Evolutionary conservation across 2,113 vertebrate genomes (phyloP).

Genomic region (Cyprinodon brontotheroides): DNA sequence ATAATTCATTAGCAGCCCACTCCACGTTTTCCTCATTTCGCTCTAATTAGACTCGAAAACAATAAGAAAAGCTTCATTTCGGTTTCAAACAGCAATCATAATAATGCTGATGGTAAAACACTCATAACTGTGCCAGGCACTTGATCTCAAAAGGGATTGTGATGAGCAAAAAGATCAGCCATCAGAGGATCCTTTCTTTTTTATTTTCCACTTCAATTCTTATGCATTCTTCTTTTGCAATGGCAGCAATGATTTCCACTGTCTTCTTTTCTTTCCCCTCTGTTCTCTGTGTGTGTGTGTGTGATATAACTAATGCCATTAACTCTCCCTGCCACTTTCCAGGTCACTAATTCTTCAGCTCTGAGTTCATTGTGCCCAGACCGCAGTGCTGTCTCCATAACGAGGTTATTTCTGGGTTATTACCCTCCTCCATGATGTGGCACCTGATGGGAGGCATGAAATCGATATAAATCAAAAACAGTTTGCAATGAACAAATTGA

Average conservation of each 20-base stretch:
- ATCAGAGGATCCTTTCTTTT: constrained; percentile 55
- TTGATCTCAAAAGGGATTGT: constrained; percentile 53
- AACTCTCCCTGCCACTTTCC: constrained; percentile 95
- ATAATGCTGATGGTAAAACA: constrained; percentile 64
- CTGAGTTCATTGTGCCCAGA: constrained; percentile 98
- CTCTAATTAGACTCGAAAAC: constrained; percentile 77
- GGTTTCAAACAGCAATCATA: constrained; percentile 63
- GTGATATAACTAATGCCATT: constrained; percentile 85
- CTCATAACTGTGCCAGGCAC: constrained; percentile 41
- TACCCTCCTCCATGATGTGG: constrained; percentile 94
- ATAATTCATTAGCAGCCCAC: constrained; percentile 73
- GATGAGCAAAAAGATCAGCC: constrained; percentile 59
- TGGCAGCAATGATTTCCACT: constrained; percentile 43
- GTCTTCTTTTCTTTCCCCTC: constrained; percentile 2
- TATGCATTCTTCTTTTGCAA: constrained; percentile 36
- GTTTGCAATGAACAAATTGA: constrained; percentile 85
- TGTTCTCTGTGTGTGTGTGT: constrained; percentile 28
- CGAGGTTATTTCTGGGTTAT: constrained; percentile 99
- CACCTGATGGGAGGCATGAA: constrained; percentile 93
- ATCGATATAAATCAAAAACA: constrained; percentile 98
- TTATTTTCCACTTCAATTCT: constrained; percentile 60
- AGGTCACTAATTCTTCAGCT: constrained; percentile 99
- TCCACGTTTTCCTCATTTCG: constrained; percentile 62
- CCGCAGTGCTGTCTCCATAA: constrained; percentile 97
- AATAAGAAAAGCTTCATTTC: constrained; percentile 64